Percentiles rank a stretch among this genome's conserved stretches.
phyloP scores from a whole-genome alignment of 2,797 vertebrate genomes.

The Xiphorhynchus erythropygius region DNA sequence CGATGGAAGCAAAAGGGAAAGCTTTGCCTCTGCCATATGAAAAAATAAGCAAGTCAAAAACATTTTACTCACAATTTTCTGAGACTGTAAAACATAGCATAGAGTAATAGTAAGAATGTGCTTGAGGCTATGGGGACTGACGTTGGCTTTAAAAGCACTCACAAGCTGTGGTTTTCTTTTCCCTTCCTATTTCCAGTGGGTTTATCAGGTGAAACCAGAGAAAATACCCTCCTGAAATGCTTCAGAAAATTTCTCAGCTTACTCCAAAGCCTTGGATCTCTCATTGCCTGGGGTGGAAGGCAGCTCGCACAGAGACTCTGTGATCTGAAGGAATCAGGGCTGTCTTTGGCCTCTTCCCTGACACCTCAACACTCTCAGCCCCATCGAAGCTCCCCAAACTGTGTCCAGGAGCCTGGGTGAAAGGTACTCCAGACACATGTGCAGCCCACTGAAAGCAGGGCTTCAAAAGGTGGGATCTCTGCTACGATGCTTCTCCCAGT shows the following conservation, averaged over 20 bases:
- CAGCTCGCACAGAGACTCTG: not conserved
- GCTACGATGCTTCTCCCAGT: not conserved
- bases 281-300: not conserved
- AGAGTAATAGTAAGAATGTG: not conserved
- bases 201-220: not conserved
- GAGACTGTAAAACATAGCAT: not conserved
- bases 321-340: not conserved
- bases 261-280: not conserved
- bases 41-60: not conserved
- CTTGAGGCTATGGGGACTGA: not conserved
- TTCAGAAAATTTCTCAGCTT: not conserved
- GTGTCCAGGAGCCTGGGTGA: not conserved
- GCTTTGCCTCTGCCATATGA: not conserved
- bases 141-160: not conserved
- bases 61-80: not conserved
- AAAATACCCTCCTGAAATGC: not conserved
- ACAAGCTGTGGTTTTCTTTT: not conserved
- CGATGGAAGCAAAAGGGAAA: not conserved
- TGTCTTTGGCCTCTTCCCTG: not conserved
- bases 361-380: not conserved
- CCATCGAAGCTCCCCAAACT: not conserved
- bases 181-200: not conserved
- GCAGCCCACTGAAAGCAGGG: not conserved
- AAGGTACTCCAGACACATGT: accelerated
- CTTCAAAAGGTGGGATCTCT: not conserved